Conservation (phyloP, 1,140 invertebrate genomes). For the Varroa destructor region DNA sequence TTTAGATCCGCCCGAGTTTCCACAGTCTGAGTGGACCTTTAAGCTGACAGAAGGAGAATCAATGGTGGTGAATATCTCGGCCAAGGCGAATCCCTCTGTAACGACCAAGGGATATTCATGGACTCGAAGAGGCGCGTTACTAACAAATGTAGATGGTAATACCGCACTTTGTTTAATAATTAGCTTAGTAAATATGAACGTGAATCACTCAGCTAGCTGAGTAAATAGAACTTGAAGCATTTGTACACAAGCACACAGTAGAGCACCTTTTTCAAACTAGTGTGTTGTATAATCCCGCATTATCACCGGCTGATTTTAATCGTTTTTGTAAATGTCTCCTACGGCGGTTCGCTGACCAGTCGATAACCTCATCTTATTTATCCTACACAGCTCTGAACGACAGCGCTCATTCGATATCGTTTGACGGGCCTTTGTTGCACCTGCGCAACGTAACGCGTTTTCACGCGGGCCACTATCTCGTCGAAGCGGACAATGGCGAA, state of each 20-base stretch:
- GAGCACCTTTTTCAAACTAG: too few species aligned
- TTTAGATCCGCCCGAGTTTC: constrained; percentile 47
- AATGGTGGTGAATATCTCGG: constrained; percentile 59
- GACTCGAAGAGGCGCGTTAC: constrained; percentile 43
- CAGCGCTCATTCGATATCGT: constrained; percentile 3
- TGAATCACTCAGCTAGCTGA: too few species aligned
- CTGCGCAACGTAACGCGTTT: constrained; percentile 5
- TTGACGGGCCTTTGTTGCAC: constrained; percentile 4
- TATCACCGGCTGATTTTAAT: too few species aligned
- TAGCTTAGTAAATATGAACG: too few species aligned
- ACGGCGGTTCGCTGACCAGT: too few species aligned
- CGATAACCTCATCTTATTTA: too few species aligned
- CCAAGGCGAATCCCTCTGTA: constrained; percentile 68
- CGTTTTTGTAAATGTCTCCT: too few species aligned
- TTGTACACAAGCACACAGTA: too few species aligned
- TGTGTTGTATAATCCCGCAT: too few species aligned
- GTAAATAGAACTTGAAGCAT: too few species aligned
- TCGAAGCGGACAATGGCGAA: constrained; percentile 6
- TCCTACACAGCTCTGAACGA: not conserved
- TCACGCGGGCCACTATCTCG: constrained; percentile 4
- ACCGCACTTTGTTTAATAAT: not conserved
- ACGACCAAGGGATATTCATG: constrained; percentile 54
- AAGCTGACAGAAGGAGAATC: constrained; percentile 63
- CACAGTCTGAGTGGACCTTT: constrained; percentile 43
- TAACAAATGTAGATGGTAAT: not conserved